phyloP scores from a whole-genome alignment of 2,113 vertebrate genomes.

The Pangasianodon hypophthalmus region DNA sequence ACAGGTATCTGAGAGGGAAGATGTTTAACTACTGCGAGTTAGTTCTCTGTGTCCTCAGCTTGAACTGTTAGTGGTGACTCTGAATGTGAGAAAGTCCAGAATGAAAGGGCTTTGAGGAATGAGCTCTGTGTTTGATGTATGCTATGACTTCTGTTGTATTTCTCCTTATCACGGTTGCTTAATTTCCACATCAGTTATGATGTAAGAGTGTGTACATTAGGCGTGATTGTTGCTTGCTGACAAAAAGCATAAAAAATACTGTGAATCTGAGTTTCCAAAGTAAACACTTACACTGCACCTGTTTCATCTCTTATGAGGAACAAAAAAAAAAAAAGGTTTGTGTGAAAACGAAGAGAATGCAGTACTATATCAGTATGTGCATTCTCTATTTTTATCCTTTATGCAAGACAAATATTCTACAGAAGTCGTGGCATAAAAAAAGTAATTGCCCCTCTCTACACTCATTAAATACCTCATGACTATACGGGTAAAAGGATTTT shows the following conservation, averaged over 20 bases:
- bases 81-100: conserved; percentile 7
- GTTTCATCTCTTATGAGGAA: neutral
- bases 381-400: neutral
- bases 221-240: neutral
- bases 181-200: neutral
- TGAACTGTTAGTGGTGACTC: conserved; percentile 12
- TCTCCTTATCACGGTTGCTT: conserved; percentile 8
- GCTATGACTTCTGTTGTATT: neutral
- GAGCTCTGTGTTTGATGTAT: conserved; percentile 28
- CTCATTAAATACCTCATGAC: neutral
- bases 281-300: neutral
- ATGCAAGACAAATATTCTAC: neutral
- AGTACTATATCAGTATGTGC: neutral
- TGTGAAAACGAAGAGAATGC: neutral
- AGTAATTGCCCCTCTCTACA: too few species aligned
- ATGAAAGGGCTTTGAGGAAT: neutral
- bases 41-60: conserved; percentile 10
- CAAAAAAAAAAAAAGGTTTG: neutral
- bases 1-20: conserved; percentile 30
- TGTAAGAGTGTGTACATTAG: neutral
- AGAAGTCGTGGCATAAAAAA: neutral
- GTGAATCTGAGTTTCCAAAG: neutral
- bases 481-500: neutral
- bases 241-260: conserved; percentile 16
- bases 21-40: conserved; percentile 12